Evolutionary conservation across 2,797 vertebrate genomes (phyloP), one percentile per base, ranked within the genome.

Genomic region (Acanthiza pusilla): DNA sequence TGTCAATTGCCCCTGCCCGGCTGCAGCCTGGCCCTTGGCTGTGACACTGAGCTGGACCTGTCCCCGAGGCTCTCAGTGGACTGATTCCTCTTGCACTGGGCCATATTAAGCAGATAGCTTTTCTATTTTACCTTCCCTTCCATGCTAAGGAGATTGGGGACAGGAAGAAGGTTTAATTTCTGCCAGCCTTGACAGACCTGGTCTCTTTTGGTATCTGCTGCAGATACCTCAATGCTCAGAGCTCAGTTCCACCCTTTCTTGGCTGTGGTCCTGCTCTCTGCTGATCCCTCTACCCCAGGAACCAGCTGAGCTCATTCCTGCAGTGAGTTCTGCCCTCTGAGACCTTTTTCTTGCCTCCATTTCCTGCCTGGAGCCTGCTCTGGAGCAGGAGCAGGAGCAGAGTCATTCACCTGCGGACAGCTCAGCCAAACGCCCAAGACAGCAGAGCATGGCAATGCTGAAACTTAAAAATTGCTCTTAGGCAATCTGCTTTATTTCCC

Each of bases 191-290:
- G 62, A 10, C 36, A 62, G 57, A 40, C 14, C 10, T 3, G 5
- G 12, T 13, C 40, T 42, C 23, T 21, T 26, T 32, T 32, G 18
- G 16, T n/a, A n/a, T n/a, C 43, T 71, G 3, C 63, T 67, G 30
- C 10, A 22, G 32, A 60, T 25, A 63, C 11, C 8, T 54, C 23
- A 76, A 73, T 9, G 12, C 16, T 29, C 51, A 10, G 68, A 70
- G 66, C 67, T 42, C 0, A 0, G 1, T 8, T 60, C 45, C n/a
- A 42, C 16, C 16, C 7, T 20, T 47, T 40, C 72, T 20, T 29
- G 20, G 29, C 13, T 8, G 65, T 9, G 58, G 13, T 32, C 36
- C 43, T 75, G 23, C 27, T 54, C 47, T 55, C 62, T 14, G 25
- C 71, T 75, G 40, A 34, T 13, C 34, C 21, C 45, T 30, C 6